Percentiles rank a stretch among this genome's conserved stretches.
phyloP scores from a whole-genome alignment of 2,797 vertebrate species.

The Syncerus caffer region DNA sequence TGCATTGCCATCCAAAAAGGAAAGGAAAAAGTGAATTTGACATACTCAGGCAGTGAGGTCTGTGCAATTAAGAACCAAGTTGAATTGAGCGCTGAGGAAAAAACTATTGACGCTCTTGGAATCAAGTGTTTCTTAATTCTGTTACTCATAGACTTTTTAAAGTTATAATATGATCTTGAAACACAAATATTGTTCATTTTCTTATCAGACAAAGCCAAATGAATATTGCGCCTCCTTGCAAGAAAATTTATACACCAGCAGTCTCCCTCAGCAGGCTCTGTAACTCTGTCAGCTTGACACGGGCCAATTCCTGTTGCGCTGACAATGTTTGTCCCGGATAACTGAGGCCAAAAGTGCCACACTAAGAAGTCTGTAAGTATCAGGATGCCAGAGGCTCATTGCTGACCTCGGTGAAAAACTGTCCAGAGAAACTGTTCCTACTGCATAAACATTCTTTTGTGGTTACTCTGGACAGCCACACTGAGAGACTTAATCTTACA shows the following conservation, averaged over 20 bases:
- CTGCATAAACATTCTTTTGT: conserved; percentile 1
- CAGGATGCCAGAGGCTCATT: neutral
- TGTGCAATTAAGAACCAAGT: conserved; percentile 17
- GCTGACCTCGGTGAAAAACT: neutral
- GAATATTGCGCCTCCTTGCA: neutral
- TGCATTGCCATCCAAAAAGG: conserved; percentile 51
- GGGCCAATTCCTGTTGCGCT: neutral
- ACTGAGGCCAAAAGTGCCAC: neutral
- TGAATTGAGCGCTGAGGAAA: neutral
- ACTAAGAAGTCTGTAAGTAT: neutral
- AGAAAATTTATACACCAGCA: neutral
- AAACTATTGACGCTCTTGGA: neutral
- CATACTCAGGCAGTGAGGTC: conserved; percentile 38
- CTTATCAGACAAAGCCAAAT: neutral
- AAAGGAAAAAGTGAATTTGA: conserved; percentile 65
- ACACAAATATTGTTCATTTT: conserved; percentile 40
- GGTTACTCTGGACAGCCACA: neutral
- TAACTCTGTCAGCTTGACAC: neutral
- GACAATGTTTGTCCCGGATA: neutral
- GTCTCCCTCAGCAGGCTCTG: neutral
- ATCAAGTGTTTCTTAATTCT: neutral
- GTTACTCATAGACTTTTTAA: conserved; percentile 21
- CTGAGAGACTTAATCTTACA: conserved; percentile 31
- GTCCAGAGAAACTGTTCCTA: neutral
- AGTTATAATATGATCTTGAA: conserved; percentile 12